Evolutionary conservation across 2,113 vertebrate species (phyloP).

Genomic region (Sapajus apella): DNA sequence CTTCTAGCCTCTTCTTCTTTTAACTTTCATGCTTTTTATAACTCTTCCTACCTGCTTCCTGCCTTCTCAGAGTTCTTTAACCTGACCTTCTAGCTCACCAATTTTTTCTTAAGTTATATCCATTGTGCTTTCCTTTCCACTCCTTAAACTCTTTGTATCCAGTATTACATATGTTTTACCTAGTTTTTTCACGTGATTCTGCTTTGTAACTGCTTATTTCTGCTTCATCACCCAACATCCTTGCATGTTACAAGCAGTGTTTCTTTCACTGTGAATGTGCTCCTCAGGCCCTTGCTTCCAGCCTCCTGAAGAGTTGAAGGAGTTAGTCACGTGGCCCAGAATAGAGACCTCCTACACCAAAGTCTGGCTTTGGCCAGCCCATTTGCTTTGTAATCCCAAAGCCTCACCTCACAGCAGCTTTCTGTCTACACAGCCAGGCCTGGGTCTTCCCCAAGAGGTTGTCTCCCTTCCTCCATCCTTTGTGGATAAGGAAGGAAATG

Average conservation of each 20-base stretch:
- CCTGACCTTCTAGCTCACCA: neutral
- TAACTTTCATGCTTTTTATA: neutral
- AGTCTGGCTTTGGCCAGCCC: no score
- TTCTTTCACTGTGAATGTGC: neutral
- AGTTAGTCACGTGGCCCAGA: no score
- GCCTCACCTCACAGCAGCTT: neutral
- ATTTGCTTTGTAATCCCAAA: neutral
- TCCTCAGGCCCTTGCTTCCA: rapidly evolving
- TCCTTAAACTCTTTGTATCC: neutral
- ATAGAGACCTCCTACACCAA: neutral
- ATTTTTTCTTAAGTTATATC: neutral
- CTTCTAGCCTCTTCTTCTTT: neutral
- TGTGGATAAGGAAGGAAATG: neutral
- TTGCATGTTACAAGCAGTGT: neutral
- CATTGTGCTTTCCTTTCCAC: neutral
- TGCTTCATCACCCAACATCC: no score
- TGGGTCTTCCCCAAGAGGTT: neutral
- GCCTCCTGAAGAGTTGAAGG: neutral
- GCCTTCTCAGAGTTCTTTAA: neutral
- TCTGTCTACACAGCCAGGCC: neutral
- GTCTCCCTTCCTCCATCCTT: neutral
- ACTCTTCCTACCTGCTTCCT: neutral
- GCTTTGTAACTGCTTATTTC: neutral
- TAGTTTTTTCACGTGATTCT: neutral
- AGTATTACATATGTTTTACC: neutral